Percentiles rank a stretch among this genome's conserved stretches.
phyloP scores from a whole-genome alignment of 2,113 vertebrate genomes.

The Haemorhous mexicanus region DNA sequence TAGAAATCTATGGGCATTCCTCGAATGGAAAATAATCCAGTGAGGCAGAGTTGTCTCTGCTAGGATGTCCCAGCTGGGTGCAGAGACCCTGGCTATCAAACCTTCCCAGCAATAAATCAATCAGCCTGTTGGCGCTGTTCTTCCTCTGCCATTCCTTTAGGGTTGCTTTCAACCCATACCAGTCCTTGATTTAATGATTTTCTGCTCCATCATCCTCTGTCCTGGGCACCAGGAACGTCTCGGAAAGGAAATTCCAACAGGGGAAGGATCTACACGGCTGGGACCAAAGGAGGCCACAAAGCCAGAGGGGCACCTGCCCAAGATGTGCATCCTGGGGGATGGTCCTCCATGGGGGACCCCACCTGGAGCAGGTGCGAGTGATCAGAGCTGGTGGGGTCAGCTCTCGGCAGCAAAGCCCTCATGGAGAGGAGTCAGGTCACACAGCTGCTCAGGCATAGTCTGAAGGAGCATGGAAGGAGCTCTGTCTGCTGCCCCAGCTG shows the following conservation, averaged over 20 bases:
- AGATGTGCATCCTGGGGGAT: background rate
- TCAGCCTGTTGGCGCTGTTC: background rate
- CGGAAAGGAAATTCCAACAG: background rate
- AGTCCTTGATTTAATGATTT: background rate
- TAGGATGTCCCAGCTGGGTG: background rate
- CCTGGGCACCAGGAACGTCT: background rate
- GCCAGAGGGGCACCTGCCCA: background rate
- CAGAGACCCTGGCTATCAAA: background rate
- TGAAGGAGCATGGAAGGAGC: background rate
- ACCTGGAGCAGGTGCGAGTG: background rate
- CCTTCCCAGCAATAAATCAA: background rate
- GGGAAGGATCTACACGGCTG: background rate
- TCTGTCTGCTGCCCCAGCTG: background rate
- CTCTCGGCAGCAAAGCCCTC: background rate
- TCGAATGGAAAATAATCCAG: constrained; percentile 6
- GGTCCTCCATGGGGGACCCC: background rate
- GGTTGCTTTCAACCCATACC: background rate
- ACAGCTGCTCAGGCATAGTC: background rate
- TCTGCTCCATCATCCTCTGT: background rate
- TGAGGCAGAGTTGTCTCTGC: background rate
- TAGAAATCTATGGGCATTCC: background rate
- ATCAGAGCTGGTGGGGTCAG: background rate
- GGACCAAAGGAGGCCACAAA: background rate
- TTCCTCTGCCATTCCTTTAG: background rate
- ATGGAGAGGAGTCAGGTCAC: background rate